phyloP scores from a whole-genome alignment of 2,797 vertebrate species.

The Staurois parvus region DNA sequence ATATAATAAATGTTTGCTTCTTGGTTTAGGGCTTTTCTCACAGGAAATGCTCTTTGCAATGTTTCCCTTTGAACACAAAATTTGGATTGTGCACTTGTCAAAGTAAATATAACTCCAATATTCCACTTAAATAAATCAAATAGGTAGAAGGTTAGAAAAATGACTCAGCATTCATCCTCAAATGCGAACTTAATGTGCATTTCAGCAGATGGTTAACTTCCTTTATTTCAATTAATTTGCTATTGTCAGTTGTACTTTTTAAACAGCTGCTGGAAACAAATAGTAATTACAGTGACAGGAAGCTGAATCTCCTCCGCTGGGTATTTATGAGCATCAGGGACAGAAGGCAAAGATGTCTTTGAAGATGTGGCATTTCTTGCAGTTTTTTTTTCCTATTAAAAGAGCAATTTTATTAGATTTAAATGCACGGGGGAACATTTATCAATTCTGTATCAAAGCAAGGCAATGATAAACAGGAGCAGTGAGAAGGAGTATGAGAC shows the following conservation, averaged over 20 bases:
- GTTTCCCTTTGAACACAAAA: neutral
- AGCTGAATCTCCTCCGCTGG: constrained; percentile 4
- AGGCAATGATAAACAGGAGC: no score
- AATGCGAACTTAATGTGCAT: constrained; percentile 16
- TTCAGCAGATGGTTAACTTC: constrained; percentile 49
- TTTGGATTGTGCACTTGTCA: neutral
- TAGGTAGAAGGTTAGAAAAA: constrained; percentile 15
- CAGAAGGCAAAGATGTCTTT: neutral
- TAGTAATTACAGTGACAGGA: constrained; percentile 54
- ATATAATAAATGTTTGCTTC: no score
- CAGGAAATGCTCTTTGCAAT: no score
- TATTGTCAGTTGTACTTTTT: constrained; percentile 49
- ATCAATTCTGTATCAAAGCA: no score
- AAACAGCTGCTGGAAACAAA: constrained; percentile 42
- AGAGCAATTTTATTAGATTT: neutral
- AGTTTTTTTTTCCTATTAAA: constrained; percentile 5
- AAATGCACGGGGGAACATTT: no score
- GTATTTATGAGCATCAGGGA: constrained; percentile 32
- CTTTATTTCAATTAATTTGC: constrained; percentile 44
- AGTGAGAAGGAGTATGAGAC: neutral
- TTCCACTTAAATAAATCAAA: neutral
- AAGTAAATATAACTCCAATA: neutral
- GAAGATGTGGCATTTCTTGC: constrained; percentile 6
- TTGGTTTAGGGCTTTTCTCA: no score
- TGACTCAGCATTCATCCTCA: constrained; percentile 32